Evolutionary conservation across 2,113 vertebrate species (phyloP).

Genomic region (Tachysurus vachellii): DNA sequence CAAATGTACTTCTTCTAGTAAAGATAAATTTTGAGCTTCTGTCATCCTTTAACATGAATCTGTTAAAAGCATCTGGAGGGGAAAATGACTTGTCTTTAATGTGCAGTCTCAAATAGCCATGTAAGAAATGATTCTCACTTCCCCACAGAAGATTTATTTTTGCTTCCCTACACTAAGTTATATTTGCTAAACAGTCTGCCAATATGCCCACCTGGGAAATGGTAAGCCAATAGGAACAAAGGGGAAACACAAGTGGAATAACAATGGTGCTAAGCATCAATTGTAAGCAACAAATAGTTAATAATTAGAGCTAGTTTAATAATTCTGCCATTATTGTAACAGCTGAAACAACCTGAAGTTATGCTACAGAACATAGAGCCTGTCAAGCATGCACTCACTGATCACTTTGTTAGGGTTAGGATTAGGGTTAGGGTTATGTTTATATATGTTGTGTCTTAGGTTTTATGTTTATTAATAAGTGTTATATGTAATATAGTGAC

Average conservation of each 20-base stretch:
- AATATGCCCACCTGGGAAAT: slow-evolving; percentile 9
- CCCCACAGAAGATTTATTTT: background rate
- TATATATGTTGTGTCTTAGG: no score
- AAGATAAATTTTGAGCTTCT: slow-evolving; percentile 17
- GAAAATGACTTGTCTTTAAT: background rate
- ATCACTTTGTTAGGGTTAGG: no score
- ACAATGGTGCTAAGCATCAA: no score
- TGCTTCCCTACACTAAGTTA: background rate
- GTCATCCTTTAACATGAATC: slow-evolving; percentile 29
- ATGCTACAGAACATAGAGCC: no score
- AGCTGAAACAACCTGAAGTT: no score
- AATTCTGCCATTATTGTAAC: no score
- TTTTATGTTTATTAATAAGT: no score
- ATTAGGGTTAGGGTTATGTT: no score
- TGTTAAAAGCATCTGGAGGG: background rate
- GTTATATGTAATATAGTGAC: no score
- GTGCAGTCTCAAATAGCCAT: background rate
- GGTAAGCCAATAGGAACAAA: background rate
- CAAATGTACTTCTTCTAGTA: slow-evolving; percentile 4
- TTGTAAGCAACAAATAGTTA: no score
- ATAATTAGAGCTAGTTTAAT: no score
- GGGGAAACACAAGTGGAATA: background rate
- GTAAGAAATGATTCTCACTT: background rate
- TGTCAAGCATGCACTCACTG: no score
- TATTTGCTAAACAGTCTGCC: background rate